Evolutionary conservation across 2,888 invertebrate genomes (phyloP).

Genomic region (Yponomeuta plumbellus): DNA sequence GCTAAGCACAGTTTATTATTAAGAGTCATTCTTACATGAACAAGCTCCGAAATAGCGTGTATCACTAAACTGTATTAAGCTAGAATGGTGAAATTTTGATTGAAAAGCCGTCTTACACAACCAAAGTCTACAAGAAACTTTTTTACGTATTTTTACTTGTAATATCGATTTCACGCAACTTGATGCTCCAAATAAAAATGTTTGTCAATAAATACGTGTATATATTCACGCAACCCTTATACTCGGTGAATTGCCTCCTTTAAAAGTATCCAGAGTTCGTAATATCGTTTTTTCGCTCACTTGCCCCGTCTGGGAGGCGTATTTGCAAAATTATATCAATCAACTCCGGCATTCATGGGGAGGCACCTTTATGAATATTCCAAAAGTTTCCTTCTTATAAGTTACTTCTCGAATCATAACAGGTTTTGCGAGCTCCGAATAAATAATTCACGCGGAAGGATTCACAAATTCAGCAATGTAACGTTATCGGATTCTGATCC

Average conservation of each 20-base stretch:
- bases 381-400: slow-evolving; percentile 2
- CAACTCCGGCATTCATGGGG: not conserved
- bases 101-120: too few relatives aligned
- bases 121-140: not conserved
- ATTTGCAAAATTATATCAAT: slow-evolving; percentile 2
- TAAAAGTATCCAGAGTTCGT: not conserved
- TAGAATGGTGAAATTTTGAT: too few relatives aligned
- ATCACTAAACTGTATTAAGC: too few relatives aligned
- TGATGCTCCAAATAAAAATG: not conserved
- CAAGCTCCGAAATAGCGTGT: too few relatives aligned
- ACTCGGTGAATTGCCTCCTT: not conserved
- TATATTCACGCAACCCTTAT: not conserved
- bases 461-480: not conserved
- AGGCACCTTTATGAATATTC: not conserved
- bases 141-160: not conserved
- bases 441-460: slow-evolving; percentile 8
- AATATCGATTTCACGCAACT: not conserved
- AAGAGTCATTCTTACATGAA: too few relatives aligned
- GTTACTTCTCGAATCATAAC: slow-evolving; percentile 4
- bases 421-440: slow-evolving; percentile 9
- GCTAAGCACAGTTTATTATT: too few relatives aligned
- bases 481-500: not conserved
- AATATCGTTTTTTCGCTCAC: not conserved
- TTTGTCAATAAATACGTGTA: not conserved
- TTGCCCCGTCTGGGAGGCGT: not conserved